Base-by-base conservation (phyloP, 2,888 invertebrate species). In the Nomada ruficornis region DNA sequence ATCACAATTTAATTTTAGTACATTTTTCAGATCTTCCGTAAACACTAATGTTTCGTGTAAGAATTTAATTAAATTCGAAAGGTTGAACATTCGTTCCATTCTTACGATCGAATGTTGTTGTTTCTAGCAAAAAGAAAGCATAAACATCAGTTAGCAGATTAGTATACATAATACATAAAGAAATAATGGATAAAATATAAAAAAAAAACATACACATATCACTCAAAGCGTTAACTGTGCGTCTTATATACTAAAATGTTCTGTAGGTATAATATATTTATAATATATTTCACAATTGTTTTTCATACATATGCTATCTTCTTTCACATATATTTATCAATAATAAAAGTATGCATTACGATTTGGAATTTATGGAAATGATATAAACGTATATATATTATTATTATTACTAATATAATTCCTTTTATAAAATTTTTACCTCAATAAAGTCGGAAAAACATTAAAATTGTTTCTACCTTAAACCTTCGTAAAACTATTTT, bases 1-100 rank as follows among this genome's bases (percentile, higher is more conserved):
- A 13, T 92, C 90, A 67, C 93, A 93, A 74, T 93, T 89, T 13
- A 29, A 80, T 77, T 89, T 87, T 29, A 93, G 74, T 44, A 87
- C 75, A 60, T 71, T 77, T 77, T 90, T 93, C 2, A 89, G 90
- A 15, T 87, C 79, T 62, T 93, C 91, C 3, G 92, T 92, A 9
- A 85, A 79, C 36, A 55, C 26, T 20, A 92, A 80, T 73, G 86
- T 84, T 18, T 78, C 74, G 11, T 65, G n/a, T 47, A 92, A 82
- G 75, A 91, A 91, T 47, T 89, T 72, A 29, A 62, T 70, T 60
- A 93, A 78, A 42, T 80, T 47, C 4, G 83, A 88, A 26, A 92
- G 80, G 79, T 90, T 82, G 15, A 89, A 71, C 4, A 36, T 47
- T 59, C 71, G 36, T 50, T 64, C 76, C 81, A 65, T 84, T 70